These are phyloP conservation scores for Polylopha cassiicola DNA, from an alignment of 2,888 invertebrate species.

Conservation along the genomic window DNA sequence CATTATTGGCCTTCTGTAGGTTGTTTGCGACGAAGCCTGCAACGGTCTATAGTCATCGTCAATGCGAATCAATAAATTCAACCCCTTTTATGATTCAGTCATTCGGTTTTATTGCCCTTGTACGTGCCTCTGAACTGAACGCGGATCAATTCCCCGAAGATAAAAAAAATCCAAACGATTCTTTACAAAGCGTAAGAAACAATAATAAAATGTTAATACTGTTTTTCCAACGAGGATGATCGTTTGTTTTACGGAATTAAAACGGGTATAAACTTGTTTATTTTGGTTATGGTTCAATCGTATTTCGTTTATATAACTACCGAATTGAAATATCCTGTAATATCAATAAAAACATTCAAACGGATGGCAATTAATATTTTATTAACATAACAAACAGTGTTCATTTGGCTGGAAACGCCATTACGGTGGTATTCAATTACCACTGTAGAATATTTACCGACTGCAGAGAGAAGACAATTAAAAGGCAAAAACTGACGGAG, in stretches of 20 bases:
- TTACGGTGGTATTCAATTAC: conserved; percentile 16
- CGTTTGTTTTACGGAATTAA: conserved; percentile 2
- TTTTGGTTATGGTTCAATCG: no score
- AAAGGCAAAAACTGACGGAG: conserved; percentile 58
- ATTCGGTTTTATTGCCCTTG: conserved; percentile 65
- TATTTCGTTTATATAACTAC: no score
- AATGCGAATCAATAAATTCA: conserved; percentile 73
- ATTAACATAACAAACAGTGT: neutral
- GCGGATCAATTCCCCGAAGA: conserved; percentile 63
- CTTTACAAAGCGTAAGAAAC: conserved; percentile 51
- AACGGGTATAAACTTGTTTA: no score
- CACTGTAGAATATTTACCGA: conserved; percentile 29
- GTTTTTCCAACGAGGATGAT: conserved; percentile 30
- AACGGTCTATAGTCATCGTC: conserved; percentile 34
- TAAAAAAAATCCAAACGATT: conserved; percentile 62
- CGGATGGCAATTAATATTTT: conserved; percentile 8
- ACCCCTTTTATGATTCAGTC: conserved; percentile 71
- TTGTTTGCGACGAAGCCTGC: neutral
- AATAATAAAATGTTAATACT: conserved; percentile 46
- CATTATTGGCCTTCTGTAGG: no score
- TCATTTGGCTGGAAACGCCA: conserved; percentile 13
- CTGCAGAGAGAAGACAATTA: conserved; percentile 53
- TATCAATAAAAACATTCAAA: neutral
- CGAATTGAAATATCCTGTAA: no score
- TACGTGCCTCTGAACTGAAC: conserved; percentile 54